A percentile compares a stretch with the other conserved stretches of the same genome.
phyloP scores from a whole-genome alignment of 2,797 vertebrate genomes.

The Cossypha heuglini region DNA sequence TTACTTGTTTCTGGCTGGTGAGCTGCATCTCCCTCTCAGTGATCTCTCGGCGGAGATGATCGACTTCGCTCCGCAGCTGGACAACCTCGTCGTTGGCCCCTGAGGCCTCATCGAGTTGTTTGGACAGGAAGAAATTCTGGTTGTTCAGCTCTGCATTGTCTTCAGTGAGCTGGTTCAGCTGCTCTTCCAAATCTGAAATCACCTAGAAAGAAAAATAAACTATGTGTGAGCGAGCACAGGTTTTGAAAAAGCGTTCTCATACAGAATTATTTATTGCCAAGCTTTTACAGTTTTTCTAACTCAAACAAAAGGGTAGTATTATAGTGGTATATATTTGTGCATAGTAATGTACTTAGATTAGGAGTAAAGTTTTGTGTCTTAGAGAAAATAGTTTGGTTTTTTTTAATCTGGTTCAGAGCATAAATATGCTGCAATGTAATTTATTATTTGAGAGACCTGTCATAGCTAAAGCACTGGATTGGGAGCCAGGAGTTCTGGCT shows the following conservation, averaged over 20 bases:
- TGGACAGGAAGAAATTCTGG: constrained; percentile 98
- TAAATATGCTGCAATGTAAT: not conserved
- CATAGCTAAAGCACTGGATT: not conserved
- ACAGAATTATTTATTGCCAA: not conserved
- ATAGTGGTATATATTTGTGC: not conserved
- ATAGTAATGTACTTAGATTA: not conserved
- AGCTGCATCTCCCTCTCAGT: constrained; percentile 97
- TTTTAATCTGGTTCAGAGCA: not conserved
- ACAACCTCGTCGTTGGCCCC: constrained; percentile 90
- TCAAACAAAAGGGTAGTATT: not conserved
- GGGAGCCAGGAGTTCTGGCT: not conserved
- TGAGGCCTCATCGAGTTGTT: constrained; percentile 94
- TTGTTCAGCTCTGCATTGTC: constrained; percentile 97
- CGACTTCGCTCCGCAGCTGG: constrained; percentile 91
- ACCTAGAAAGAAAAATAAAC: constrained; percentile 78
- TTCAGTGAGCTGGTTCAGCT: constrained; percentile 94
- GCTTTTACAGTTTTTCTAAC: not conserved
- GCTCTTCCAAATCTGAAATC: constrained; percentile 97
- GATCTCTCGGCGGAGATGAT: constrained; percentile 93
- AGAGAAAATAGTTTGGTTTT: not conserved
- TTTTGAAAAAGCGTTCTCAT: not conserved
- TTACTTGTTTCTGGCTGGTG: constrained; percentile 98
- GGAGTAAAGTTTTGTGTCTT: not conserved
- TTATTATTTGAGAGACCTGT: not conserved
- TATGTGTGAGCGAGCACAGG: not conserved